Percentiles rank a stretch among this genome's conserved stretches.
These are phyloP conservation scores for Masnerella sp. DNA, from an alignment of 2,888 invertebrate species.

Conservation along the genomic window DNA sequence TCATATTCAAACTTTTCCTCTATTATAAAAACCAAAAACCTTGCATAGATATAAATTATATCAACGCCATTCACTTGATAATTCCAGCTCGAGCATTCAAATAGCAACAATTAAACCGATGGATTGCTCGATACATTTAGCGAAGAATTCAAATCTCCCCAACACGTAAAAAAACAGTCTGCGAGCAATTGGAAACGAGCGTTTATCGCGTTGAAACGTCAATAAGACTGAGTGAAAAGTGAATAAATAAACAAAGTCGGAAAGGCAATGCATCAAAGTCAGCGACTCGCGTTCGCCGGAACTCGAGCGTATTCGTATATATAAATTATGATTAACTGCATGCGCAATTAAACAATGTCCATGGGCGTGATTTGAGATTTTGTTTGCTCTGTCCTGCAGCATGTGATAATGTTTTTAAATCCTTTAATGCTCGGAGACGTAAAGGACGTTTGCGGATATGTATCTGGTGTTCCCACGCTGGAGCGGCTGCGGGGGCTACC, in stretches of 20 bases:
- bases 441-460: conserved; percentile 64
- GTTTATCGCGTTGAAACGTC: conserved; percentile 4
- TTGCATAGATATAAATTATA: too few relatives aligned
- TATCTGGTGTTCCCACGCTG: conserved; percentile 74
- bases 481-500: conserved; percentile 73
- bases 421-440: conserved; percentile 61
- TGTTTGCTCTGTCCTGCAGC: conserved; percentile 44
- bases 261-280: conserved; percentile 43
- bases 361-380: conserved; percentile 36
- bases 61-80: too few relatives aligned
- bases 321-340: conserved; percentile 53
- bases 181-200: not conserved
- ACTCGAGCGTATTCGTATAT: conserved; percentile 5
- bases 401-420: conserved; percentile 52
- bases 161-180: too few relatives aligned
- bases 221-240: conserved; percentile 8
- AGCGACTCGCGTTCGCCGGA: conserved; percentile 4
- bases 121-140: too few relatives aligned
- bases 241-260: conserved; percentile 12
- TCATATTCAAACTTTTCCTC: too few relatives aligned
- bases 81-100: too few relatives aligned
- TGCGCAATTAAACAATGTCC: conserved; percentile 46
- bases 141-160: too few relatives aligned
- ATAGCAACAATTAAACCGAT: too few relatives aligned
- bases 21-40: too few relatives aligned